These are phyloP conservation scores for Pristionchus maxplancki DNA, from an alignment of 2,888 invertebrate genomes.

Conservation along the genomic window DNA sequence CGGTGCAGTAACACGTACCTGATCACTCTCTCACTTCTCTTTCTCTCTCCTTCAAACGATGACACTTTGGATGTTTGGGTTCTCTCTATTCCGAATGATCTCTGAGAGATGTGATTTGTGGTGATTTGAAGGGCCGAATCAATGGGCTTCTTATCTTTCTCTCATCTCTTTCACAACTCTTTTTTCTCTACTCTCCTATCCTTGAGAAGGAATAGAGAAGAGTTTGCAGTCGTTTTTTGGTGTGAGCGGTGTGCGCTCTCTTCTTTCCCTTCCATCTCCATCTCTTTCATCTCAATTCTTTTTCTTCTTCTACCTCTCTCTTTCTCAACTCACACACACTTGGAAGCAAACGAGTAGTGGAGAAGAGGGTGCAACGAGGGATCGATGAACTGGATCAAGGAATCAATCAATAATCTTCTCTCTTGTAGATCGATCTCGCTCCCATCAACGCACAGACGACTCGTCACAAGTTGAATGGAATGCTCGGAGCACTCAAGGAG, in stretches of 20 bases:
- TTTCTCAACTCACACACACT: constrained; percentile 2
- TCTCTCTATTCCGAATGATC: not conserved
- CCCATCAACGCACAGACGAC: constrained; percentile 52
- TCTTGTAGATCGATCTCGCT: constrained; percentile 61
- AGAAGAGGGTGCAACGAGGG: not conserved
- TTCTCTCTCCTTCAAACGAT: not conserved
- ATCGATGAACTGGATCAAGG: not conserved
- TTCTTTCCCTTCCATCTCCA: not conserved
- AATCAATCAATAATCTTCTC: not conserved
- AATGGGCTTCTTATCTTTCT: constrained; percentile 19
- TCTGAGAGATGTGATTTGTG: not conserved
- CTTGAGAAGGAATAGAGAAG: constrained; percentile 5
- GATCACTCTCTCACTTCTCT: constrained; percentile 17
- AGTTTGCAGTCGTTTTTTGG: constrained; percentile 34
- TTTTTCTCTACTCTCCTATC: not conserved
- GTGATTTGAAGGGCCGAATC: not conserved
- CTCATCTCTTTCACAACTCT: not conserved
- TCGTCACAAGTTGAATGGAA: constrained; percentile 54
- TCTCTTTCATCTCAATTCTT: constrained; percentile 24
- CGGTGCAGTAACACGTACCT: not conserved
- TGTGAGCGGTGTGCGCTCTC: not conserved
- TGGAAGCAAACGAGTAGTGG: not conserved
- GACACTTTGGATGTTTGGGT: not conserved
- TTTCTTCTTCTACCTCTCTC: not conserved
- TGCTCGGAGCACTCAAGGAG: constrained; percentile 59